phyloP scores from a whole-genome alignment of 2,797 vertebrate species.

The Manis pentadactyla region DNA sequence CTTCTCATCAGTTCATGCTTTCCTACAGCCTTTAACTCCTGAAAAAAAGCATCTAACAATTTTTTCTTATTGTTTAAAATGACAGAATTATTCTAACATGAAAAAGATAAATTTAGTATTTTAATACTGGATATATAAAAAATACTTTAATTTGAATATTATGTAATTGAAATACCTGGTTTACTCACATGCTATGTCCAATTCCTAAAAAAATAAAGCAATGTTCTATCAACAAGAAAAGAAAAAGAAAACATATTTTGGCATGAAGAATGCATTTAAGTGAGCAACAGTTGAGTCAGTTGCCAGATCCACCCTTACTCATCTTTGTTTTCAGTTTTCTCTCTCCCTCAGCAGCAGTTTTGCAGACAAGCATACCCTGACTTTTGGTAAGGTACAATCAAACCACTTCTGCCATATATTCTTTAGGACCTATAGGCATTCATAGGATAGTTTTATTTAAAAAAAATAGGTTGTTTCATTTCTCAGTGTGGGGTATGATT shows the following conservation, averaged over 20 bases:
- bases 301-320: background rate
- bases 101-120: background rate
- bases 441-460: background rate
- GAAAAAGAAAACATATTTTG: background rate
- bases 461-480: background rate
- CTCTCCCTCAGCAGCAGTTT: background rate
- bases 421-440: background rate
- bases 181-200: background rate
- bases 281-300: background rate
- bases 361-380: background rate
- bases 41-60: background rate
- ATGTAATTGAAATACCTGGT: background rate
- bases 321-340: background rate
- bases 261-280: background rate
- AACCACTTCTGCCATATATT: background rate
- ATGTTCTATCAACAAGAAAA: background rate
- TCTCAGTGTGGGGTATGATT: background rate
- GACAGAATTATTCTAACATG: background rate
- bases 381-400: background rate
- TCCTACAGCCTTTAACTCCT: background rate
- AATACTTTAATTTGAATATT: background rate
- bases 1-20: constrained; percentile 51
- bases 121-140: background rate
- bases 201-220: background rate
- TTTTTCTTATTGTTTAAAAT: constrained; percentile 48